Percentiles rank a stretch among this genome's conserved stretches.
These are phyloP conservation scores for Puntigrus tetrazona DNA, from an alignment of 2,113 vertebrate species.

Conservation along the genomic window DNA sequence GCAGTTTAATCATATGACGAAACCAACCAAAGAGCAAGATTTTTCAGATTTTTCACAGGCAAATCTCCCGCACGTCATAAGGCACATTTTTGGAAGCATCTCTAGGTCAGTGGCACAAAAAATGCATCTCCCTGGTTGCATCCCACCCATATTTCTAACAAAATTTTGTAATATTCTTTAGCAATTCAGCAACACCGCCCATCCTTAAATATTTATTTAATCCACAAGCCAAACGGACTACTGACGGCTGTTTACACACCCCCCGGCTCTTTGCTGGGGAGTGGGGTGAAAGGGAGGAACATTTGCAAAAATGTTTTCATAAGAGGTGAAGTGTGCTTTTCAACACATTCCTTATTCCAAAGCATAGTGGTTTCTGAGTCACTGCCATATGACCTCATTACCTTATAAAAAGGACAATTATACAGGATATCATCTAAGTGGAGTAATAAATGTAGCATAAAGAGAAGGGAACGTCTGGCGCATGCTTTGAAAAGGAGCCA, in stretches of 20 bases:
- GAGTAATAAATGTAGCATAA: conserved; percentile 73
- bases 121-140: neutral
- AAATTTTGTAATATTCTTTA: neutral
- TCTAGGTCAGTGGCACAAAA: neutral
- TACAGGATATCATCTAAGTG: conserved; percentile 71
- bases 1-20: neutral
- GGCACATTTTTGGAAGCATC: neutral
- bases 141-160: neutral
- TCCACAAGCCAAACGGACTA: conserved; percentile 16
- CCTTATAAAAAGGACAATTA: conserved; percentile 58
- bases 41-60: neutral
- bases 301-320: conserved; percentile 46
- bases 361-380: conserved; percentile 63
- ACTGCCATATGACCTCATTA: conserved; percentile 66
- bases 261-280: conserved; percentile 8
- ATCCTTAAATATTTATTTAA: conserved; percentile 24
- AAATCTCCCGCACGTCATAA: neutral
- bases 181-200: neutral
- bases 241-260: conserved; percentile 36
- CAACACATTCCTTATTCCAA: conserved; percentile 61
- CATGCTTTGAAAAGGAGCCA: conserved; percentile 73
- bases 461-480: conserved; percentile 62
- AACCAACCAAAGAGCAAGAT: neutral
- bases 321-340: conserved; percentile 63
- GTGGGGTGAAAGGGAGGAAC: conserved; percentile 26